Base-by-base conservation (phyloP, 2,113 vertebrate species). In the Eolophus roseicapilla region DNA sequence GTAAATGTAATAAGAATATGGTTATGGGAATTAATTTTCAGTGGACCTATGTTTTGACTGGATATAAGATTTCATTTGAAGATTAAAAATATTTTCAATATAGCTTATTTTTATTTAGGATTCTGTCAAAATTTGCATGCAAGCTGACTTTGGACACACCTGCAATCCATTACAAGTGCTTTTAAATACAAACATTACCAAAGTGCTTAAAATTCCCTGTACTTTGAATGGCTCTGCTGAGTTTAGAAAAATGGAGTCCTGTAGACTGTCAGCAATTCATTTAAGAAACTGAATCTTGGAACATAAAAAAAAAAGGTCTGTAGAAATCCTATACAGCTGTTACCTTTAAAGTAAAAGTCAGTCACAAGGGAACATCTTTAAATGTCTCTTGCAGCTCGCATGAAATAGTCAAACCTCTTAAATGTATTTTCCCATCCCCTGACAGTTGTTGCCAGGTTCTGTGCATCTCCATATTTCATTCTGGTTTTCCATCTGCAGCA, bases 321-420 rank as follows among this genome's bases (percentile, higher is more conserved):
- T n/a, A 52, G 67, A 96, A 96, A 96, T 87, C 82, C 44, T 80
- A 64, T 82, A 27, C 90, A 91, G 77, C 53, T 95, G 83, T 95
- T 91, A 81, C 18, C 35, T 82, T 87, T 97, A 96, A 86, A 95
- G 74, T 84, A 69, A 53, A 76, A 87, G 18, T 62, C 89, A 83
- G 75, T 49, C 95, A 93, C 90, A 80, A 37, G 92, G 92, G 95
- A 95, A 41, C n/a, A 74, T 46, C 81, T 93, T 90, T 88, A 91
- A 94, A 95, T 82, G 91, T 91, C 74, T 95, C 86, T 90, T 27
- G 3, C 65, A 88, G 92, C 85, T 91, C 80, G 52, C 27, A 81
- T 93, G 69, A 96, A 97, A 96, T 78, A 84, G 33, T 68, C 83
- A 91, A 59, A 83, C n/a, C 16, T 71, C 85, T 83, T 70, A 97